Percentiles rank a stretch among this genome's conserved stretches.
Conservation (phyloP, 2,113 vertebrate genomes). For the Scopus umbretta region DNA sequence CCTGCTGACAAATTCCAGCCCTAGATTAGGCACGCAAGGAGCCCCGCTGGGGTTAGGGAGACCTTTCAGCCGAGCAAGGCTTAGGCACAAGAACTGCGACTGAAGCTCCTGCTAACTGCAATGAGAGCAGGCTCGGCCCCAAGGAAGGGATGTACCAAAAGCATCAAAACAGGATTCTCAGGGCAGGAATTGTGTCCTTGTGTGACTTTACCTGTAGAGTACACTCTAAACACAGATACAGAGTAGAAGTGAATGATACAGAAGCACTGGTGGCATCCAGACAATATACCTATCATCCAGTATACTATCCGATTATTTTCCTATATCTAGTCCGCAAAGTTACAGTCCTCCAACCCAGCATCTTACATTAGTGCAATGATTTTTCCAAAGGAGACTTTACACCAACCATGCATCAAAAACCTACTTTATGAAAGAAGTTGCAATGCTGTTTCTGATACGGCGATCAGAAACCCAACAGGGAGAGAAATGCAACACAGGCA, state of each 20-base stretch:
- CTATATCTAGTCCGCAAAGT: fast-evolving
- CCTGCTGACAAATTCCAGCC: not conserved
- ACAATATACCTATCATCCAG: not conserved
- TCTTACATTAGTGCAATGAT: fast-evolving
- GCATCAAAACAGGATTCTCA: not conserved
- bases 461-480: not conserved
- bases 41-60: not conserved
- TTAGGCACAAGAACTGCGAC: not conserved
- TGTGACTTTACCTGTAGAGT: not conserved
- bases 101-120: not conserved
- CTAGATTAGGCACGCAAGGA: not conserved
- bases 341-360: not conserved
- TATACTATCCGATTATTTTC: not conserved
- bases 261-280: not conserved
- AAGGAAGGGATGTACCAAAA: not conserved
- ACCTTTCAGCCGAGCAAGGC: not conserved
- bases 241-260: not conserved
- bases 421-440: not conserved
- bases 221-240: not conserved
- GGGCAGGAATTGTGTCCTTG: not conserved
- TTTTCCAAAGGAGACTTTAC: not conserved
- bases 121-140: not conserved
- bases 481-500: not conserved
- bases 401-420: not conserved
- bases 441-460: not conserved